Evolutionary conservation across 2,797 vertebrate genomes (phyloP).

Genomic region (Sebastes umbrosus): DNA sequence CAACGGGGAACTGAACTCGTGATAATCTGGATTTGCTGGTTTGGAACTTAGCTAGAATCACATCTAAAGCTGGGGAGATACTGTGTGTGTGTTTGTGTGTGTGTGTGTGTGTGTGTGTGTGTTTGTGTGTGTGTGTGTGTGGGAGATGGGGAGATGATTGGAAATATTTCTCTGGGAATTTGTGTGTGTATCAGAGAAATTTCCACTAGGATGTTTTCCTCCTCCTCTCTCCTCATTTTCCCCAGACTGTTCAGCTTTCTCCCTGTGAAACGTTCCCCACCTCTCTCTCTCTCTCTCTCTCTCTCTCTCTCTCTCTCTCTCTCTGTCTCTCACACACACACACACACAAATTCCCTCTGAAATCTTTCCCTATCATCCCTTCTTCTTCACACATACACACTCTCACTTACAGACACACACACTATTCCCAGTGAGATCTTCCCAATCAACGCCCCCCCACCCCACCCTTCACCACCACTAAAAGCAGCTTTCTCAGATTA

Average conservation of each 20-base stretch:
- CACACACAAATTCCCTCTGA: constrained; percentile 45
- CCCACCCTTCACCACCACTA: constrained; percentile 47
- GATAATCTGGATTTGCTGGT: constrained; percentile 73
- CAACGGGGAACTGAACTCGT: constrained; percentile 49
- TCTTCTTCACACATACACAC: constrained; percentile 26
- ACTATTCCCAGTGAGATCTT: constrained; percentile 66
- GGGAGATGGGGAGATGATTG: constrained; percentile 20
- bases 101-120: neutral
- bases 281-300: neutral
- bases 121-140: constrained; percentile 4
- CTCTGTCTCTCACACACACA: neutral
- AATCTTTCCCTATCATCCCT: constrained; percentile 63
- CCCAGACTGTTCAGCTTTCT: constrained; percentile 66
- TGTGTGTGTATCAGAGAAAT: constrained; percentile 42
- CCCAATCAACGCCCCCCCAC: constrained; percentile 70
- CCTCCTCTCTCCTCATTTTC: constrained; percentile 50
- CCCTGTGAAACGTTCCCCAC: constrained; percentile 45
- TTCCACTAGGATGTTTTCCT: constrained; percentile 55
- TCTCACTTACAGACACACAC: neutral
- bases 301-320: neutral
- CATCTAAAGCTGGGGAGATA: constrained; percentile 49
- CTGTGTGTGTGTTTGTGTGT: neutral
- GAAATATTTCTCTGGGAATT: constrained; percentile 37
- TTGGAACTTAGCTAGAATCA: constrained; percentile 60
- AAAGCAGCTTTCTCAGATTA: constrained; percentile 84